These are phyloP conservation scores for Cinclus mexicanus DNA, from an alignment of 2,113 vertebrate genomes.

Conservation along the genomic window DNA sequence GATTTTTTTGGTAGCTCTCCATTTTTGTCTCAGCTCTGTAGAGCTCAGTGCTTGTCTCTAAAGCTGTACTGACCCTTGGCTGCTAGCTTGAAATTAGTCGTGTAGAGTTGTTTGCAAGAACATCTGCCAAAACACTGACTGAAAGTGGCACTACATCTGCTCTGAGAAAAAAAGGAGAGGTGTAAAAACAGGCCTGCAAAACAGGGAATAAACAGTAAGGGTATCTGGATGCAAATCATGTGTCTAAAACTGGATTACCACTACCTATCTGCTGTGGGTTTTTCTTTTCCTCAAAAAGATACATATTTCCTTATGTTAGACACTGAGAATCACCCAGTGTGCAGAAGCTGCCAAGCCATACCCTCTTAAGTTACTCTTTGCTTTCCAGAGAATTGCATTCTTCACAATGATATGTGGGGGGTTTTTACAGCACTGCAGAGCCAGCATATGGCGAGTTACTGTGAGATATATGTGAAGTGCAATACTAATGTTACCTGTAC, in stretches of 20 bases:
- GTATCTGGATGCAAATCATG: neutral
- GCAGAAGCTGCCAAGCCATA: neutral
- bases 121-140: neutral
- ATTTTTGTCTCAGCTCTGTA: neutral
- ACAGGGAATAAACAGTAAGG: neutral
- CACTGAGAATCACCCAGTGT: neutral
- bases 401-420: accelerated
- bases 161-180: neutral
- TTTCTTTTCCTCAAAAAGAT: neutral
- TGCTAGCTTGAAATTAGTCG: neutral
- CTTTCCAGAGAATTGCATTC: neutral
- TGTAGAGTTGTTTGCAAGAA: neutral
- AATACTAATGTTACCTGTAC: neutral
- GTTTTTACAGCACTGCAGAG: neutral
- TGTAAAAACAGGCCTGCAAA: neutral
- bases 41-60: neutral
- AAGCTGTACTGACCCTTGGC: neutral
- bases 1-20: neutral
- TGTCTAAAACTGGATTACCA: neutral
- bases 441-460: neutral
- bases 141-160: neutral
- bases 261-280: neutral
- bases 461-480: neutral
- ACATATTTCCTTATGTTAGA: neutral
- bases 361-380: neutral